These are phyloP conservation scores for Equus quagga DNA, from an alignment of 2,113 vertebrate genomes.

Conservation along the genomic window DNA sequence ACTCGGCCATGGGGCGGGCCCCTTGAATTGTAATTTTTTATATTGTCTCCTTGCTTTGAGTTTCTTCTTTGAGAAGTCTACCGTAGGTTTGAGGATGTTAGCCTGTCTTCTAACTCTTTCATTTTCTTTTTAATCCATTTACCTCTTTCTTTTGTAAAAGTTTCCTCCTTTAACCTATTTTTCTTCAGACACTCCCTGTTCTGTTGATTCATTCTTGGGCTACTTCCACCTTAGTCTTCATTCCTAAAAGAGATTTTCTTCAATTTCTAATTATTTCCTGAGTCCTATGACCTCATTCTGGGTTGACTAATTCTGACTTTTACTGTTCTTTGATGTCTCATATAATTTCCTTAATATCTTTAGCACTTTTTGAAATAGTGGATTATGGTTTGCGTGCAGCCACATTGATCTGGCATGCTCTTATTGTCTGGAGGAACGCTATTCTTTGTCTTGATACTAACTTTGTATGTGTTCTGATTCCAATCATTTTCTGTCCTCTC, in stretches of 20 bases:
- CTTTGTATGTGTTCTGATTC: neutral
- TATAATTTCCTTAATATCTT: neutral
- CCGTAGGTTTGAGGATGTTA: neutral
- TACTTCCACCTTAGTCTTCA: neutral
- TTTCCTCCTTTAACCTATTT: neutral
- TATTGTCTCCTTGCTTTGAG: neutral
- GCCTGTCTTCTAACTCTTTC: neutral
- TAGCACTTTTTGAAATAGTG: neutral
- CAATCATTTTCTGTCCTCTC: neutral
- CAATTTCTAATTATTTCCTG: constrained; percentile 19
- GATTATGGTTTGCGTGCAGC: neutral
- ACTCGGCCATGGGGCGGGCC: no score
- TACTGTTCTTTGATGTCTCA: neutral
- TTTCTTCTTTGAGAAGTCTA: neutral
- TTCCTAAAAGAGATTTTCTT: neutral
- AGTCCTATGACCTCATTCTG: neutral
- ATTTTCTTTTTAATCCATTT: neutral
- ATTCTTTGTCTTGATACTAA: neutral
- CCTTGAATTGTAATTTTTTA: neutral
- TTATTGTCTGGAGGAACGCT: neutral
- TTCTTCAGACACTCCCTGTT: neutral
- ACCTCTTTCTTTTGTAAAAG: neutral
- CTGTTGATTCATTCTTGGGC: neutral
- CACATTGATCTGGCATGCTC: neutral
- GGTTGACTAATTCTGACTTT: neutral